Conservation (phyloP, 2,113 vertebrate genomes). For the Pungitius pungitius region DNA sequence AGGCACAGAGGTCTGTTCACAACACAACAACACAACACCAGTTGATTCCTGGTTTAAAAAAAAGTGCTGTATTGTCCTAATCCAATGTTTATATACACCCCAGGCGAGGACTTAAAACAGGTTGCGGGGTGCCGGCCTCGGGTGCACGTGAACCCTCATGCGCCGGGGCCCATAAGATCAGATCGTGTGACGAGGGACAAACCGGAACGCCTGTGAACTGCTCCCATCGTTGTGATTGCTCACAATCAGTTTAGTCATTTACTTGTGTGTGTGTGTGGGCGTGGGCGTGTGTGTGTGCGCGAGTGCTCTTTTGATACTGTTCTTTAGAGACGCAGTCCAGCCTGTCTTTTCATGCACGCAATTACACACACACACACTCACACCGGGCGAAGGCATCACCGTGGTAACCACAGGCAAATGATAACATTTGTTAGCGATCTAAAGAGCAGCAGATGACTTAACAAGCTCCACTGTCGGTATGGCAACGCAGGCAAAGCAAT, state of each 20-base stretch:
- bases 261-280: background rate
- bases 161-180: background rate
- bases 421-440: slow-evolving; percentile 81
- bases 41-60: slow-evolving; percentile 3
- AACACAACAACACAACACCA: background rate
- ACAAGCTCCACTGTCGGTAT: slow-evolving; percentile 81
- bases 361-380: slow-evolving; percentile 39
- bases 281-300: slow-evolving; percentile 18
- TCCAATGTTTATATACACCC: background rate
- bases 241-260: slow-evolving; percentile 31
- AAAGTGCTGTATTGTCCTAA: background rate
- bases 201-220: slow-evolving; percentile 14
- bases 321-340: slow-evolving; percentile 45
- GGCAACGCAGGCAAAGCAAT: slow-evolving; percentile 69
- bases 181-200: slow-evolving; percentile 4
- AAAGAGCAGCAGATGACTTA: slow-evolving; percentile 79
- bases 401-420: slow-evolving; percentile 81
- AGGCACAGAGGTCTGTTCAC: background rate
- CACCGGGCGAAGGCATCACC: slow-evolving; percentile 72
- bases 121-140: background rate
- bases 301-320: slow-evolving; percentile 41
- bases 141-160: background rate
- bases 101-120: background rate
- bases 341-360: slow-evolving; percentile 57
- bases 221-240: slow-evolving; percentile 17